Evolutionary conservation across 2,888 invertebrate genomes (phyloP).

Genomic region (Ectobius pallidus): DNA sequence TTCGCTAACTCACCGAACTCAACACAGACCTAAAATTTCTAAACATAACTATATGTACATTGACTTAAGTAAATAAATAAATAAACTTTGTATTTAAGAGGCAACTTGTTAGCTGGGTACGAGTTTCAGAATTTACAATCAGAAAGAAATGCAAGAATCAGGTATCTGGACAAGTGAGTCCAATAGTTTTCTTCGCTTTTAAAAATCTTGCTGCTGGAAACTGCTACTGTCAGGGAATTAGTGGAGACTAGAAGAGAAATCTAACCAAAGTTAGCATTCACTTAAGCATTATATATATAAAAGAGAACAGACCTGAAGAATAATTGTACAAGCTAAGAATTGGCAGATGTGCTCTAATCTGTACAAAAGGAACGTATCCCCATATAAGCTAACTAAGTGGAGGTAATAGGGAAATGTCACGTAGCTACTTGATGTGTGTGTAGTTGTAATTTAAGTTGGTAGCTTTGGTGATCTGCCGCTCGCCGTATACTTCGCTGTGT

Average conservation of each 20-base stretch:
- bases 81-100: too few relatives aligned
- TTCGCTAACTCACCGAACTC: too few relatives aligned
- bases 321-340: not conserved
- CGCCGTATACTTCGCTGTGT: not conserved
- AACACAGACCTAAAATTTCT: too few relatives aligned
- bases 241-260: not conserved
- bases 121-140: too few relatives aligned
- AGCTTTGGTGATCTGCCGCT: not conserved
- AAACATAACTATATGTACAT: too few relatives aligned
- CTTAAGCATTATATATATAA: not conserved
- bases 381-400: not conserved
- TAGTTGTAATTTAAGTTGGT: slow-evolving; percentile 25
- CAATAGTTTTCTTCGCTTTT: too few relatives aligned
- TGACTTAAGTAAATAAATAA: too few relatives aligned
- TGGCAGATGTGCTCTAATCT: slow-evolving; percentile 1
- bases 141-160: too few relatives aligned
- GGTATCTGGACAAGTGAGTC: not conserved
- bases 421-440: slow-evolving; percentile 12
- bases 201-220: not conserved
- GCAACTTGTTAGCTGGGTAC: too few relatives aligned
- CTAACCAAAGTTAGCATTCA: not conserved
- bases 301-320: not conserved
- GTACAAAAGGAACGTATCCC: too few relatives aligned
- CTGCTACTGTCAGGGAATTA: not conserved
- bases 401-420: not conserved